These are phyloP conservation scores for Borostomias antarcticus DNA, from an alignment of 2,797 vertebrate species.

Conservation along the genomic window DNA sequence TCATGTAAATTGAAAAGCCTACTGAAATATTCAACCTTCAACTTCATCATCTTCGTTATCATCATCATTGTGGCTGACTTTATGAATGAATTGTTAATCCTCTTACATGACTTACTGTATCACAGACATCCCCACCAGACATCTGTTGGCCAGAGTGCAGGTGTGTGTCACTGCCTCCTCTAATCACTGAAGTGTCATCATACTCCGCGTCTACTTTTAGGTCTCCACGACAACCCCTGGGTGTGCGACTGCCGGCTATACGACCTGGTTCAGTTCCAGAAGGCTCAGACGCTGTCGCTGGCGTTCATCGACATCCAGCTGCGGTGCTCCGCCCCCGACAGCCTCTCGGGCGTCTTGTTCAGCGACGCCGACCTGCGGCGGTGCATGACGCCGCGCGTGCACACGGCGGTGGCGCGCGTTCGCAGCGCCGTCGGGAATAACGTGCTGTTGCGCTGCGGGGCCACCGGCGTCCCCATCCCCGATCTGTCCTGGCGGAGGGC, in stretches of 20 bases:
- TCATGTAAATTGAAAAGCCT: no score
- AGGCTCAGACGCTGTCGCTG: slow-evolving; percentile 83
- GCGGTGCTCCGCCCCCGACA: slow-evolving; percentile 86
- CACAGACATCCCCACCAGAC: slow-evolving; percentile 49
- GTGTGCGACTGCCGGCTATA: slow-evolving; percentile 93
- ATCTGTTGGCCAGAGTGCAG: slow-evolving; percentile 56
- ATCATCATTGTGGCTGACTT: slow-evolving; percentile 54
- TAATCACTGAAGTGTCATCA: background rate
- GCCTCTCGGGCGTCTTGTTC: slow-evolving; percentile 89
- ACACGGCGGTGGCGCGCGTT: slow-evolving; percentile 85
- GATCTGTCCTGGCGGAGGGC: slow-evolving; percentile 89
- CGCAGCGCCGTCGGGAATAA: slow-evolving; percentile 87
- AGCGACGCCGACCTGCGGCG: slow-evolving; percentile 88
- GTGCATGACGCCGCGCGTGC: slow-evolving; percentile 88
- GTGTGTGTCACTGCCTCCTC: background rate
- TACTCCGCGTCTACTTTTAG: slow-evolving; percentile 64
- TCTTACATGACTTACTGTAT: background rate
- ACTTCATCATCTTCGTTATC: slow-evolving; percentile 25
- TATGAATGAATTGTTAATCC: slow-evolving; percentile 23
- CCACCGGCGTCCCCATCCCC: slow-evolving; percentile 89
- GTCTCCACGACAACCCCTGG: slow-evolving; percentile 98
- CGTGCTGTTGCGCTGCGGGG: slow-evolving; percentile 90
- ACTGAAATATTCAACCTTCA: no score
- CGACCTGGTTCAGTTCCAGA: slow-evolving; percentile 90
- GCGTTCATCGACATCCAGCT: slow-evolving; percentile 90